Evolutionary conservation across 2,888 invertebrate species (phyloP).

Genomic region (Exocentrus adspersus): DNA sequence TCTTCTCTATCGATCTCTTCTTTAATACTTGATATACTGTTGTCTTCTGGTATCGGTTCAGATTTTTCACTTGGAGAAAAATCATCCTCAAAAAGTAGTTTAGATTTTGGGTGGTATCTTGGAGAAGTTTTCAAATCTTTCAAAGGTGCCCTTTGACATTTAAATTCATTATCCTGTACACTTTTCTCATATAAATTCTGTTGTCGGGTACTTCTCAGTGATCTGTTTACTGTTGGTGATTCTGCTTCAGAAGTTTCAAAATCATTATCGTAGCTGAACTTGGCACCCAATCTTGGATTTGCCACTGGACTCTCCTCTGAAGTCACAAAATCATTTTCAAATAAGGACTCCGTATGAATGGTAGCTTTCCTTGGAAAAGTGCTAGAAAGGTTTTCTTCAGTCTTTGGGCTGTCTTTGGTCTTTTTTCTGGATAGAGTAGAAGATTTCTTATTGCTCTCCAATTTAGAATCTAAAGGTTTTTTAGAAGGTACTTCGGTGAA

Average conservation of each 20-base stretch:
- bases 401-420: conserved; percentile 56
- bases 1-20: conserved; percentile 57
- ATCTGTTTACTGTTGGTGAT: conserved; percentile 47
- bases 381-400: conserved; percentile 51
- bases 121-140: conserved; percentile 45
- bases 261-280: conserved; percentile 58
- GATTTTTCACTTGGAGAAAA: conserved; percentile 64
- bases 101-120: conserved; percentile 50
- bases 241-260: conserved; percentile 58
- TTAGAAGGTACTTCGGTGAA: conserved; percentile 63
- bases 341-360: conserved; percentile 59
- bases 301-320: conserved; percentile 53
- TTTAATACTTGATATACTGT: conserved; percentile 57
- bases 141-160: conserved; percentile 38
- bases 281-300: conserved; percentile 34
- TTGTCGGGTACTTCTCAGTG: conserved; percentile 41
- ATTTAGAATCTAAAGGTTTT: conserved; percentile 44
- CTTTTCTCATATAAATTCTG: conserved; percentile 46
- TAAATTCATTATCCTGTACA: conserved; percentile 37
- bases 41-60: conserved; percentile 42
- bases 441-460: conserved; percentile 53
- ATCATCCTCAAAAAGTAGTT: conserved; percentile 69
- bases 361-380: conserved; percentile 62
- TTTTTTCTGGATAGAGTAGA: conserved; percentile 53
- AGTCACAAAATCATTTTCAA: conserved; percentile 77